Conservation (phyloP, 2,113 vertebrate species). For the Paedocypris sp. region DNA sequence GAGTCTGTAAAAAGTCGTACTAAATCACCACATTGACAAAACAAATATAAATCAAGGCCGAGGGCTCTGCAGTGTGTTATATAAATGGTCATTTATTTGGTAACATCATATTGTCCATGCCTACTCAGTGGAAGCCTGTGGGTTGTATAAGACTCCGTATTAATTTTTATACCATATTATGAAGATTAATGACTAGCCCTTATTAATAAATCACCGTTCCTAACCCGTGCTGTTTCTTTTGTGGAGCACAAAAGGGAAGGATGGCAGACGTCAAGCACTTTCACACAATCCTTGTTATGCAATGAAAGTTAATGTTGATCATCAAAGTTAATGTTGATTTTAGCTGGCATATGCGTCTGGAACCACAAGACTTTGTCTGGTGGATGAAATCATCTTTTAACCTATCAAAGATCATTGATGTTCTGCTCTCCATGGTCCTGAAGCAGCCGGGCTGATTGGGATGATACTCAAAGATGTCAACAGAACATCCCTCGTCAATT, state of each 20-base stretch:
- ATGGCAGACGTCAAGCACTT: not conserved
- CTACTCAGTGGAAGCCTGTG: no score
- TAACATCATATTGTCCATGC: no score
- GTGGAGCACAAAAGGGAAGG: not conserved
- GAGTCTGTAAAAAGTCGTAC: not conserved
- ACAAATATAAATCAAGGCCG: no score
- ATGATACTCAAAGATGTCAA: not conserved
- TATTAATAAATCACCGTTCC: no score
- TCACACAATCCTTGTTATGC: not conserved
- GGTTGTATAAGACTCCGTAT: no score
- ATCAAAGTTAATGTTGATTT: not conserved
- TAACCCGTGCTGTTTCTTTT: not conserved
- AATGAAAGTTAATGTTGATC: not conserved
- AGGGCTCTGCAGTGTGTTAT: no score
- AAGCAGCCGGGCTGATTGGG: not conserved
- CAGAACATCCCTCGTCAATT: not conserved
- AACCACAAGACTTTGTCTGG: not conserved
- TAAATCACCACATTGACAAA: not conserved
- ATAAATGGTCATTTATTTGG: no score
- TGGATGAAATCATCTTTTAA: not conserved
- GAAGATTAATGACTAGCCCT: no score
- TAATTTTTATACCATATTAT: not conserved
- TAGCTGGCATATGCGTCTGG: not conserved
- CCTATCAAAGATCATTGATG: not conserved
- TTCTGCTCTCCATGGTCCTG: constrained; percentile 31